These are phyloP conservation scores for Peromyscus maniculatus DNA, from an alignment of 2,113 vertebrate species.

Conservation along the genomic window DNA sequence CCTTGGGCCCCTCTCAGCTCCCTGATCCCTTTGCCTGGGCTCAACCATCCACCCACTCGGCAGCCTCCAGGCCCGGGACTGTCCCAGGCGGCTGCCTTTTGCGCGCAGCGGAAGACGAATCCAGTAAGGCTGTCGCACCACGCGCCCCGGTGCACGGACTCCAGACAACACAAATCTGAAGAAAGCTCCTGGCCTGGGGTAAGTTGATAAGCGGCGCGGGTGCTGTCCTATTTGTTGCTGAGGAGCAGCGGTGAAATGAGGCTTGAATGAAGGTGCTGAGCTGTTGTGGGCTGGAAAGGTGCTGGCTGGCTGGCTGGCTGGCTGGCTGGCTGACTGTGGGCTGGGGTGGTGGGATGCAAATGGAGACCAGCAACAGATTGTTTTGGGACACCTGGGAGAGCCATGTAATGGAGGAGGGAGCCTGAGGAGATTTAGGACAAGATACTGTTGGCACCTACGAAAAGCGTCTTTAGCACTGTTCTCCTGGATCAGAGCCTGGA, in stretches of 20 bases:
- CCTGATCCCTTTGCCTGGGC: constrained; percentile 57
- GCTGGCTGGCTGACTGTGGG: neutral
- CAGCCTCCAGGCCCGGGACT: constrained; percentile 43
- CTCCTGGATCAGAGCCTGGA: neutral
- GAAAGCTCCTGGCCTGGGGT: constrained; percentile 64
- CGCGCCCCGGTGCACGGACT: neutral
- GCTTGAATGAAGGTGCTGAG: neutral
- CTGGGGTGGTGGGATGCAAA: constrained; percentile 49
- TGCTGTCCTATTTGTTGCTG: neutral
- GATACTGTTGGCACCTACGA: neutral
- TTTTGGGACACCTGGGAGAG: constrained; percentile 52
- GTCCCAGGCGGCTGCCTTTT: constrained; percentile 61
- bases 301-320: neutral
- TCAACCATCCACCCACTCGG: neutral
- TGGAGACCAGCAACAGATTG: constrained; percentile 79
- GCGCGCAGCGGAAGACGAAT: neutral
- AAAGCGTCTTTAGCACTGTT: constrained; percentile 33
- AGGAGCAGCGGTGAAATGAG: neutral
- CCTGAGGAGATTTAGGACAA: neutral
- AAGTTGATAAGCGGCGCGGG: constrained; percentile 43
- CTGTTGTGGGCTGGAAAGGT: neutral
- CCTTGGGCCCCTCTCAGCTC: neutral
- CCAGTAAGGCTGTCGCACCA: neutral
- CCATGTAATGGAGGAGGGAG: neutral
- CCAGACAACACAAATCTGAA: constrained; percentile 51